A percentile compares a stretch with the other conserved stretches of the same genome.
phyloP scores from a whole-genome alignment of 2,888 invertebrate genomes.

The Leptinotarsa haldemani region DNA sequence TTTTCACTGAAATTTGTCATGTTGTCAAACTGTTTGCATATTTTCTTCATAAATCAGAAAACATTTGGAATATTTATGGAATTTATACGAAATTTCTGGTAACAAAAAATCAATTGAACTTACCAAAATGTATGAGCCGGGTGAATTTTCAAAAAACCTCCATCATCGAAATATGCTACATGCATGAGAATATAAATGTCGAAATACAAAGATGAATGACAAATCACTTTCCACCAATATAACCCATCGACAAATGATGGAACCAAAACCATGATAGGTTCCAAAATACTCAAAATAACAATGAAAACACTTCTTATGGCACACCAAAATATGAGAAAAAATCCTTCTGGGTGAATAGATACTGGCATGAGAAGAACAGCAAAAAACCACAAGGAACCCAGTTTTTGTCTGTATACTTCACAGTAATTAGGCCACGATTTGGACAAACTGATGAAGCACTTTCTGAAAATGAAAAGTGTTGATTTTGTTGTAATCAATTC shows the following conservation, averaged over 20 bases:
- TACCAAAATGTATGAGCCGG: constrained; percentile 41
- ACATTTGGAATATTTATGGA: too few relatives aligned
- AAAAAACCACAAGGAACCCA: constrained; percentile 50
- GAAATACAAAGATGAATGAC: constrained; percentile 38
- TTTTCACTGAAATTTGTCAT: too few relatives aligned
- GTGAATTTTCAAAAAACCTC: constrained; percentile 37
- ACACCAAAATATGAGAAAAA: constrained; percentile 54
- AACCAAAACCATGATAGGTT: constrained; percentile 26
- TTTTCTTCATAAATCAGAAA: too few relatives aligned
- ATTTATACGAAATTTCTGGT: too few relatives aligned
- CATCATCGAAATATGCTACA: constrained; percentile 35
- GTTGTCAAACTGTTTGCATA: too few relatives aligned
- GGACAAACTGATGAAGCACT: constrained; percentile 29
- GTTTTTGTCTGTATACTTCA: constrained; percentile 33
- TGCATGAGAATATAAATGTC: constrained; percentile 43
- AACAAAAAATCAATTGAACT: constrained; percentile 7
- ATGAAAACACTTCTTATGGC: constrained; percentile 35
- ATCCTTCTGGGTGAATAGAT: constrained; percentile 54
- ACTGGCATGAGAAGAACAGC: constrained; percentile 54
- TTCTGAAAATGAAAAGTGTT: constrained; percentile 21
- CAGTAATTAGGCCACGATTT: constrained; percentile 34
- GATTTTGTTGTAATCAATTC: background rate
- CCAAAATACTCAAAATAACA: constrained; percentile 18
- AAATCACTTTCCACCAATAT: constrained; percentile 36
- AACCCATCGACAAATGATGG: constrained; percentile 29